Base-by-base conservation (phyloP, 2,797 vertebrate species). In the Malacoraja senta region DNA sequence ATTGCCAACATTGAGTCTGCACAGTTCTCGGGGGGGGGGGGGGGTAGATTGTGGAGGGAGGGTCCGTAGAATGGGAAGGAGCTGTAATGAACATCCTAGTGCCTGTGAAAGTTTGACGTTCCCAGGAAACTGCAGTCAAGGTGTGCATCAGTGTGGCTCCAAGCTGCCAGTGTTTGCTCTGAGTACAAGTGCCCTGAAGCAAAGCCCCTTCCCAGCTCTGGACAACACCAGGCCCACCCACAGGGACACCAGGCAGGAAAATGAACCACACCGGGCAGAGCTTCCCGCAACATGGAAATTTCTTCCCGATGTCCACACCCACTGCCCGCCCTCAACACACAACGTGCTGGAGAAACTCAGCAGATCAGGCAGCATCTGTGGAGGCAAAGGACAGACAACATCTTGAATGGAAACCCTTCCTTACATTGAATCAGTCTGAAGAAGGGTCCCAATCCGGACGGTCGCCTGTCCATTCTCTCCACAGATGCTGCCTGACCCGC, bases 221-320 rank as follows among this genome's bases (percentile, higher is more conserved):
- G 0, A 0, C 93, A 93, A 94, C 93, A 93, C 76, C 6, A 21
- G 77, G 63, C 24, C 0, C 76, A 7, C 10, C 26, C 91, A 83
- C 0, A 0, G 13, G 90, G 17, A 26, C 68, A 0, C 1, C 35
- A 63, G 65, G 26, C 44, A 13, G 26, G 81, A 0, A 0, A 84
- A 76, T 6, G 63, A 71, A 10, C 81, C 76, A 83, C 19, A 19
- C 8, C 6, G 12, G 44, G 10, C 17, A 32, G 44, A 61, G 80
- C 24, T 29, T 61, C 44, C 44, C 44, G 3, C 44, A 44, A 44
- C 44, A 44, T 63, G 58, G 63, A 15, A 65, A 15, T 44, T 2
- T 44, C 44, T 44, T 44, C 44, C 44, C 44, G 44, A 44, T 44
- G 44, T 44, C 44, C 44, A 44, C 44, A 44, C 44, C 44, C 44